These are phyloP conservation scores for Decapterus maruadsi DNA, from an alignment of 2,797 vertebrate species.

Conservation along the genomic window DNA sequence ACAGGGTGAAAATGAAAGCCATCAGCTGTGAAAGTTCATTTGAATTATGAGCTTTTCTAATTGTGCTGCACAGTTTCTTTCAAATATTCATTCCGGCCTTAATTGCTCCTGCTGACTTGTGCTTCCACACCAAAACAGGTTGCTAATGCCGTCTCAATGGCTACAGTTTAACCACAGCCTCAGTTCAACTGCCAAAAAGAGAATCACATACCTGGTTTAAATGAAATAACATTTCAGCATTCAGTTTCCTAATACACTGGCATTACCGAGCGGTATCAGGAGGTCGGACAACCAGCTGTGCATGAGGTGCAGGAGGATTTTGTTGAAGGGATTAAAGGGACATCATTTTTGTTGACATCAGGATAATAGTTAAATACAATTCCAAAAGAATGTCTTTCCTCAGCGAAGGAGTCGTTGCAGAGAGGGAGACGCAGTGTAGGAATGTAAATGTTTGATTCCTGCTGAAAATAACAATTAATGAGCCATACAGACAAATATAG, in stretches of 20 bases:
- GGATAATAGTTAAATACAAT: neutral
- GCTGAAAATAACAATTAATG: neutral
- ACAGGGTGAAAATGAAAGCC: neutral
- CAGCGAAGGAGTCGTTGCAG: neutral
- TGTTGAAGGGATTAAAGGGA: slow-evolving; percentile 14
- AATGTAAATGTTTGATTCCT: neutral
- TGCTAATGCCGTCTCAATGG: neutral
- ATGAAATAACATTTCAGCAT: slow-evolving; percentile 15
- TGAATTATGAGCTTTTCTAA: neutral
- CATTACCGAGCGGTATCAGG: neutral
- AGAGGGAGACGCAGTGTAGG: neutral
- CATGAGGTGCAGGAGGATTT: slow-evolving; percentile 1
- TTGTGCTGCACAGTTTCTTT: neutral
- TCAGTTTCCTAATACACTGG: slow-evolving; percentile 6
- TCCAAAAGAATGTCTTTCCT: slow-evolving; percentile 4
- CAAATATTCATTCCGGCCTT: neutral
- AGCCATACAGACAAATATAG: neutral
- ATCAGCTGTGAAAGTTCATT: slow-evolving; percentile 1
- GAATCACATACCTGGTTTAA: slow-evolving; percentile 20
- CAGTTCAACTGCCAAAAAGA: slow-evolving; percentile 7
- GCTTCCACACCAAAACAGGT: neutral
- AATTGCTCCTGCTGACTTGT: neutral
- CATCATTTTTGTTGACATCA: slow-evolving; percentile 4
- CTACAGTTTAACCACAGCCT: neutral
- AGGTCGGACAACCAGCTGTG: slow-evolving; percentile 14